These are phyloP conservation scores for Cactoblastis cactorum DNA, from an alignment of 2,888 invertebrate species.

Conservation along the genomic window DNA sequence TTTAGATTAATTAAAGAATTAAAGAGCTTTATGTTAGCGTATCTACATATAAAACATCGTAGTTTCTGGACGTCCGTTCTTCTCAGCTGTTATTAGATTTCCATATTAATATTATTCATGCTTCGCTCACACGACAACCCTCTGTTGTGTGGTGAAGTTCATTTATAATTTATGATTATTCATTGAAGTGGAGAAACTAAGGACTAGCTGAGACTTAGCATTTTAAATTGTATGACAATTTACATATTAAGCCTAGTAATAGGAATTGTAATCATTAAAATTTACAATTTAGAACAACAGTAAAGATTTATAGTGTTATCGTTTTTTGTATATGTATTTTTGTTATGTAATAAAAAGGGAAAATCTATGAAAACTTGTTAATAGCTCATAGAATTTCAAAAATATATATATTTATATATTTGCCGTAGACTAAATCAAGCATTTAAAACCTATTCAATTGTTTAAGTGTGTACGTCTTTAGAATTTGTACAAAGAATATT, in stretches of 20 bases:
- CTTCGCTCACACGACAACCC: not conserved
- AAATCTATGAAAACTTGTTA: too few species aligned
- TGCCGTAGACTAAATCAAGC: too few species aligned
- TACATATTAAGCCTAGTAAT: not conserved
- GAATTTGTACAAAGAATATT: too few species aligned
- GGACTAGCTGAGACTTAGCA: not conserved
- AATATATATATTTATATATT: too few species aligned
- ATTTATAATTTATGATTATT: not conserved
- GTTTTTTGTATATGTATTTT: too few species aligned
- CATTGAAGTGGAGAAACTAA: not conserved
- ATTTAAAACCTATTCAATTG: too few species aligned
- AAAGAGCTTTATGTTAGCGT: not conserved
- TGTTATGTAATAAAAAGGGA: too few species aligned
- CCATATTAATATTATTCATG: constrained; percentile 10
- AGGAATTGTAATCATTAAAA: not conserved
- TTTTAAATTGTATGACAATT: not conserved
- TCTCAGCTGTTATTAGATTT: constrained; percentile 25
- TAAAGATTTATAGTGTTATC: too few species aligned
- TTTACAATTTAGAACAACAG: not conserved
- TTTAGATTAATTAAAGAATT: too few species aligned
- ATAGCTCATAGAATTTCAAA: too few species aligned
- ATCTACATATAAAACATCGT: not conserved
- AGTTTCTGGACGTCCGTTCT: not conserved
- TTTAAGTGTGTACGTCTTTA: too few species aligned
- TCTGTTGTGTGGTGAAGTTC: not conserved